Conservation (phyloP, 2,888 invertebrate genomes). For the Kryphioiulus occultus region DNA sequence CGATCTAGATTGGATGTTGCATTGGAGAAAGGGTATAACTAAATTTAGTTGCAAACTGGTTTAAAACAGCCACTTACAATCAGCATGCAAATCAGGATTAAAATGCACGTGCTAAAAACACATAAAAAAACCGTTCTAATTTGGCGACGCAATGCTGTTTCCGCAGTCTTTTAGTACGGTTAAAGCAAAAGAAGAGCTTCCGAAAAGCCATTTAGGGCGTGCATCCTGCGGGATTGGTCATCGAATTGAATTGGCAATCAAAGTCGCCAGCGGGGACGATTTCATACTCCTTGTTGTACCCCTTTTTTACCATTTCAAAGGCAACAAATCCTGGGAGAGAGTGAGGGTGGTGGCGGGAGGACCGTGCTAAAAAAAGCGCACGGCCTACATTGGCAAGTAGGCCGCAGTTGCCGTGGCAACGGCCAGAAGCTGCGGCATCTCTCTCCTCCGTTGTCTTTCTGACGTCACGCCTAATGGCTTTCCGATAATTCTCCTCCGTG, state of each 20-base stretch:
- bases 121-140: too few species aligned
- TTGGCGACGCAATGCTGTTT: not conserved
- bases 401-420: slow-evolving; percentile 11
- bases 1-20: too few species aligned
- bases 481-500: slow-evolving; percentile 14
- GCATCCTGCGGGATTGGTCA: not conserved
- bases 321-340: slow-evolving; percentile 6
- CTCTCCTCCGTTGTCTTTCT: not conserved
- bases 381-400: not conserved
- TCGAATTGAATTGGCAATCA: slow-evolving; percentile 30
- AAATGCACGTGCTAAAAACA: too few species aligned
- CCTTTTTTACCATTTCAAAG: not conserved
- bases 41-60: too few species aligned
- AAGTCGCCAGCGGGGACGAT: slow-evolving; percentile 6
- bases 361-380: slow-evolving; percentile 7
- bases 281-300: slow-evolving; percentile 1
- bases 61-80: too few species aligned
- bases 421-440: not conserved
- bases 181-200: not conserved
- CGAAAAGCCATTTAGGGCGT: not conserved
- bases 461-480: slow-evolving; percentile 35
- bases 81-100: too few species aligned
- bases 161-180: not conserved
- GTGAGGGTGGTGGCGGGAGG: not conserved
- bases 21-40: too few species aligned